These are phyloP conservation scores for Halisarca cf. caerulea DNA, from an alignment of 37 sponge, comb jelly and placozoan species.

Conservation along the genomic window DNA sequence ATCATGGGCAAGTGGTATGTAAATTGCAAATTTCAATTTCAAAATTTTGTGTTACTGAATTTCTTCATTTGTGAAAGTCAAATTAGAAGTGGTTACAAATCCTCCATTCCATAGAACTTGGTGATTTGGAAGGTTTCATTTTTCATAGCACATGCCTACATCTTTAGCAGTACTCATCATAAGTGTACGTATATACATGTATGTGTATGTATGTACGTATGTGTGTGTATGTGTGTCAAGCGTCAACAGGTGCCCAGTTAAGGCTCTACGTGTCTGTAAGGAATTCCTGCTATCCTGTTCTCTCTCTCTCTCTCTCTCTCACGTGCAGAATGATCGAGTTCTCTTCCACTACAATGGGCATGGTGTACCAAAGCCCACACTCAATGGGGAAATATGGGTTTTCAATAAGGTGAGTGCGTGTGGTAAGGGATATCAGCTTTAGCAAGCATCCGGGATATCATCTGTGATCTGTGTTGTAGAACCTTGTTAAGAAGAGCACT, in stretches of 20 bases:
- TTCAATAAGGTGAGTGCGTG: constrained; percentile 78
- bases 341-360: constrained; percentile 99
- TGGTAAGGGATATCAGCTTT: constrained; percentile 84
- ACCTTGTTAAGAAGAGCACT: too few relatives aligned
- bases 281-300: too few relatives aligned
- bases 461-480: too few relatives aligned
- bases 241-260: too few relatives aligned
- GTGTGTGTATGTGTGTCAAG: background rate
- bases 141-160: too few relatives aligned
- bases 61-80: too few relatives aligned
- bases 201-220: constrained; percentile 18
- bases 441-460: constrained; percentile 92
- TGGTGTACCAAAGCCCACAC: constrained; percentile 93
- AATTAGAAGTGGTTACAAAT: too few relatives aligned
- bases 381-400: constrained; percentile 98
- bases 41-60: too few relatives aligned
- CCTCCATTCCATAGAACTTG: too few relatives aligned
- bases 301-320: too few relatives aligned
- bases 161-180: background rate
- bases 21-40: background rate
- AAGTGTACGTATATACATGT: constrained; percentile 5
- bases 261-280: too few relatives aligned
- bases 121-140: too few relatives aligned
- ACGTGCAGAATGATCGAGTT: constrained; percentile 79
- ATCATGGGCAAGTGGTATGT: background rate